Conservation (phyloP, 1,140 invertebrate species). For the Panagrolaimus sp. region DNA sequence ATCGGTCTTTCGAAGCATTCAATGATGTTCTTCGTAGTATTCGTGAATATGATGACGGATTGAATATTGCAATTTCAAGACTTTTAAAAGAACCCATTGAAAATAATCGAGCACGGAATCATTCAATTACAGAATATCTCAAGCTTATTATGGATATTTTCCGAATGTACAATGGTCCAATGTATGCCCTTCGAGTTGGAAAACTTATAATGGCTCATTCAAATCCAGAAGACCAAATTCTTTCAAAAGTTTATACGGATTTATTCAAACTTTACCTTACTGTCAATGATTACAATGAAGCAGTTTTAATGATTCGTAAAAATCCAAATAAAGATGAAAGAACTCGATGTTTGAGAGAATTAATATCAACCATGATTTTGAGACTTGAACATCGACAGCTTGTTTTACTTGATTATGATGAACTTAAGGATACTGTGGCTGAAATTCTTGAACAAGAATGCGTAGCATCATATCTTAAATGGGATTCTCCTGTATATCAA, state of each 20-base stretch:
- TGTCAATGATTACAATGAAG: not conserved
- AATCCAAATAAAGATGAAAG: slow-evolving; percentile 4
- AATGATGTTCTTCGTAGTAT: not conserved
- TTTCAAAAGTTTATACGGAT: not conserved
- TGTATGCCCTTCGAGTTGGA: not conserved
- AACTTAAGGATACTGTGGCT: not conserved
- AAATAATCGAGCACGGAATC: not conserved
- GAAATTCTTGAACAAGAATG: slow-evolving; percentile 10
- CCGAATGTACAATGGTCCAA: not conserved
- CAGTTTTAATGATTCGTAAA: not conserved
- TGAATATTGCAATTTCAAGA: slow-evolving; percentile 8
- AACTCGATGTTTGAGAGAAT: not conserved
- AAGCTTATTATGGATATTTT: not conserved
- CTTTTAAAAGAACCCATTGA: slow-evolving; percentile 1
- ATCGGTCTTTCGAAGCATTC: not conserved
- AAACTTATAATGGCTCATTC: not conserved
- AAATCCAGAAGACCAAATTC: not conserved
- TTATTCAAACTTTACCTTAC: slow-evolving; percentile 3
- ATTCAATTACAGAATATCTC: not conserved
- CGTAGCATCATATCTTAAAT: not conserved
- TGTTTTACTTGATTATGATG: not conserved
- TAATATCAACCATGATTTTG: not conserved
- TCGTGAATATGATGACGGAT: not conserved
- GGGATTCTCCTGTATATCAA: not conserved
- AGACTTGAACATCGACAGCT: not conserved